Base-by-base conservation (phyloP, 2,888 invertebrate genomes). In the Loripinus fragilis region DNA sequence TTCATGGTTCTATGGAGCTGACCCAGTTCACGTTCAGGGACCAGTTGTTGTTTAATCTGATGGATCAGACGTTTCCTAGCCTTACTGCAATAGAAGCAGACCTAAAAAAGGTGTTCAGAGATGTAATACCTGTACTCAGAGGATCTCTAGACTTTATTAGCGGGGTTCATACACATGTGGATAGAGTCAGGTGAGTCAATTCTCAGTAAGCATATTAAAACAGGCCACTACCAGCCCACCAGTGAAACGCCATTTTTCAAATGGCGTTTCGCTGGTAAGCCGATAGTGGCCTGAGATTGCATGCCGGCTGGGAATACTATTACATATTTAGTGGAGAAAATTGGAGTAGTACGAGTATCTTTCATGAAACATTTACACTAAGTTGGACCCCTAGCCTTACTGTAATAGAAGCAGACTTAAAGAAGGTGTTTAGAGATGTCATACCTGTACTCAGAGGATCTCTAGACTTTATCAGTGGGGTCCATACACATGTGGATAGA, bases 1-100 rank as follows among this genome's bases (percentile, higher is more conserved):
- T 88, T 41, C 83, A 86, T 48, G 89, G 89, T 8, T 81, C 82
- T 15, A 79, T 90, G 73, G 77, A 82, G 52, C 80, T 86, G 1
- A 55, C 65, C 7, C 74, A 75, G 8, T 70, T 83, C 10, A 60
- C 71, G 1, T 30, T 66, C 23, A 55, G 71, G 48, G 78, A 85
- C 12, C 80, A 82, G 23, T 66, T 83, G 2, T 42, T 87, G 25
- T 87, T 86, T 76, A 90, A 90, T 71, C 80, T 85, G 76, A 84
- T 87, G 81, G 80, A 85, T 33, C 64, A 75, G 60, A 64, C 60
- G 52, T 79, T 77, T 50, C 76, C 74, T 1, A 48, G 60, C 23
- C 69, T 84, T 7, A 45, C 65, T 5, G 28, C 75, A 17, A 70
- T 76, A 0, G 80, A 84, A 20, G 60, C 65, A 50, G 87, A 87